Conservation (phyloP, 2,113 vertebrate genomes). For the Pseudorasbora parva region DNA sequence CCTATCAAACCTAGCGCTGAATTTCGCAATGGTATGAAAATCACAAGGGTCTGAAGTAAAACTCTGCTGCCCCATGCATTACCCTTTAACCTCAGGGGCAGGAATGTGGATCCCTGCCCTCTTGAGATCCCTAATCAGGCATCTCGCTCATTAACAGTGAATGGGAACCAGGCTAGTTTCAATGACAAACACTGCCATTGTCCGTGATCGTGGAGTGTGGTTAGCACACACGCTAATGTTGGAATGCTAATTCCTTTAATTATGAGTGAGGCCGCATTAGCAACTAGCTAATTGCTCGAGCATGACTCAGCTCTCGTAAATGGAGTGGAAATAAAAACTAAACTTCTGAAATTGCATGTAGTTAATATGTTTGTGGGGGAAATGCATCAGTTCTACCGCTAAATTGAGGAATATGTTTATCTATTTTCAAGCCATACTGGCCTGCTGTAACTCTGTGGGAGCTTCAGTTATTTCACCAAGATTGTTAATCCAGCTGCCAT, state of each 20-base stretch:
- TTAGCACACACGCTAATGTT: not conserved
- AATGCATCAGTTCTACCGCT: not conserved
- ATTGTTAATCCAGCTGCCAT: slow-evolving; percentile 24
- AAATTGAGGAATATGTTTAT: slow-evolving; percentile 12
- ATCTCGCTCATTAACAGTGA: slow-evolving; percentile 25
- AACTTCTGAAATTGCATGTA: slow-evolving; percentile 3
- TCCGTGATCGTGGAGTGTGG: slow-evolving; percentile 37
- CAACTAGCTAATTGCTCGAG: slow-evolving; percentile 5
- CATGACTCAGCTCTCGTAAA: slow-evolving; percentile 20
- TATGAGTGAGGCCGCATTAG: slow-evolving; percentile 23
- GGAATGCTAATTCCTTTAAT: slow-evolving; percentile 50
- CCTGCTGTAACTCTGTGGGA: not conserved
- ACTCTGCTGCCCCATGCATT: not conserved
- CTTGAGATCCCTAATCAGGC: not conserved
- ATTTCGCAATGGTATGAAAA: not conserved
- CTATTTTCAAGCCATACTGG: not conserved
- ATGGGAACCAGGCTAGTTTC: slow-evolving; percentile 25
- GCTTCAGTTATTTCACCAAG: not conserved
- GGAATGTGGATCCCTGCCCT: slow-evolving; percentile 1
- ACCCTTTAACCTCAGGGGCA: slow-evolving; percentile 35
- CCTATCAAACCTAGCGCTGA: not conserved
- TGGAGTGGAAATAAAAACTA: slow-evolving; percentile 44
- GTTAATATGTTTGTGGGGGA: slow-evolving; percentile 16
- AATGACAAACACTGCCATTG: slow-evolving; percentile 49
- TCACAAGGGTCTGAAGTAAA: not conserved